Base-by-base conservation (phyloP, 92 coral and sea anemone genomes). In the Zoanthus sansibaricus region DNA sequence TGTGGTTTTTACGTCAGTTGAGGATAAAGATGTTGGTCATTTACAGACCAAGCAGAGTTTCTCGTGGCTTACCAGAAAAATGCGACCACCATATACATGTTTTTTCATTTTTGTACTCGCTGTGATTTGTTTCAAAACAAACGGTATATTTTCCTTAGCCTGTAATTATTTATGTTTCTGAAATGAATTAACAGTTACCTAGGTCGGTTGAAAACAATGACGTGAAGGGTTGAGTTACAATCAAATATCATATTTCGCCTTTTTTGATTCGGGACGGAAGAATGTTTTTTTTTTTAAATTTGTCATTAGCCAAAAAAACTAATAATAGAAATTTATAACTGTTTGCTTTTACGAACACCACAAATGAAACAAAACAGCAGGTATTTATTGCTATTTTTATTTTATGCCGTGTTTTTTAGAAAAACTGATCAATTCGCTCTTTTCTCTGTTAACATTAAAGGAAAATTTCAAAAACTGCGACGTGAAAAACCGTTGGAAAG, bases 191-290 rank as follows among this genome's bases (percentile, higher is more conserved):
- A 25, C 25, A 25, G 25, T 25, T 25, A 25, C 25, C 25, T 25
- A 25, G 25, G 14, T 1, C 18, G 77, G 45, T 54, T 8, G 45
- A 59, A 25, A 75, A 15, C 30, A 48, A 8, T 44, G 52, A 37
- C n/a, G 48, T 9, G 52, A 45, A n/a, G 3, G 1, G 51, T 59
- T 61, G 67, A 83, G 68, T 71, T 69, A 77, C 76, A 74, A 88
- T 31, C 77, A 83, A 25, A 83, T 54, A 78, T 82, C 2, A 37
- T 2, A 1, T 37, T 37, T 37, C 42, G 42, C 42, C 91, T 8
- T 75, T 25, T 25, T 25, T 25, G 25, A 25, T 25, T 71, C 78
- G 37, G 8, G 7, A n/a, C 30, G 9, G 73, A 77, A 49, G 18
- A 55, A 61, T 52, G 31, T 54, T 4, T 21, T 18, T 37, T 37